Evolutionary conservation across 1,140 invertebrate genomes (phyloP).

Genomic region (Conopomorpha cramerella): DNA sequence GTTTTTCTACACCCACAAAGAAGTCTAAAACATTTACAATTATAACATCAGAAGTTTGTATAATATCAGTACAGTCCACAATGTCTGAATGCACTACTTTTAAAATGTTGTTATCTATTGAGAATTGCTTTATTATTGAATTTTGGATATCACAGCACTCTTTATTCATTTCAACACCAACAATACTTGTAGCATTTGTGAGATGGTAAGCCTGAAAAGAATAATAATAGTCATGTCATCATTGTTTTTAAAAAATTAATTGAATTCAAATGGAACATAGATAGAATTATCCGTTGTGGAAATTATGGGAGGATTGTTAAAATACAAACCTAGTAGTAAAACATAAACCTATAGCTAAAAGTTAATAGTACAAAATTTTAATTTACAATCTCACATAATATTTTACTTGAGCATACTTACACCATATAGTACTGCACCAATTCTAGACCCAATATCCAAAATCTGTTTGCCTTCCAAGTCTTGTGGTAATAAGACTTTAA

Average conservation of each 20-base stretch:
- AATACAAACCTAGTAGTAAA: too few species aligned
- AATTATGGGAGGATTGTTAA: too few species aligned
- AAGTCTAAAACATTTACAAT: slow-evolving; percentile 72
- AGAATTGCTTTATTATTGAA: slow-evolving; percentile 63
- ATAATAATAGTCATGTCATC: too few species aligned
- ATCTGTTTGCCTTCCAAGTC: slow-evolving; percentile 64
- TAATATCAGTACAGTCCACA: slow-evolving; percentile 56
- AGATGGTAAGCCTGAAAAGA: slow-evolving; percentile 68
- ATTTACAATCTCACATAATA: slow-evolving; percentile 5
- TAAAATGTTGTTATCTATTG: slow-evolving; percentile 60
- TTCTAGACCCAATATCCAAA: slow-evolving; percentile 72
- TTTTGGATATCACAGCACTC: slow-evolving; percentile 69
- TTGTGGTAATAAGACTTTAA: slow-evolving; percentile 64
- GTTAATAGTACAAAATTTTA: slow-evolving; percentile 5
- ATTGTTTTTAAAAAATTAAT: too few species aligned
- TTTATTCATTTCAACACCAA: slow-evolving; percentile 74
- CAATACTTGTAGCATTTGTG: slow-evolving; percentile 63
- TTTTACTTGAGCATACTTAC: slow-evolving; percentile 43
- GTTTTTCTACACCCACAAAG: slow-evolving; percentile 61
- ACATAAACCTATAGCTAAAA: slow-evolving; percentile 3
- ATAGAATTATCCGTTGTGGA: too few species aligned
- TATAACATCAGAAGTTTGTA: slow-evolving; percentile 64
- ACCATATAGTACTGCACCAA: slow-evolving; percentile 72
- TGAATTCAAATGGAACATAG: too few species aligned
- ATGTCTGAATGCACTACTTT: slow-evolving; percentile 65